A percentile compares a stretch with the other conserved stretches of the same genome.
Evolutionary conservation across 1,140 invertebrate species (phyloP).

Genomic region (Drosophila murphyi): DNA sequence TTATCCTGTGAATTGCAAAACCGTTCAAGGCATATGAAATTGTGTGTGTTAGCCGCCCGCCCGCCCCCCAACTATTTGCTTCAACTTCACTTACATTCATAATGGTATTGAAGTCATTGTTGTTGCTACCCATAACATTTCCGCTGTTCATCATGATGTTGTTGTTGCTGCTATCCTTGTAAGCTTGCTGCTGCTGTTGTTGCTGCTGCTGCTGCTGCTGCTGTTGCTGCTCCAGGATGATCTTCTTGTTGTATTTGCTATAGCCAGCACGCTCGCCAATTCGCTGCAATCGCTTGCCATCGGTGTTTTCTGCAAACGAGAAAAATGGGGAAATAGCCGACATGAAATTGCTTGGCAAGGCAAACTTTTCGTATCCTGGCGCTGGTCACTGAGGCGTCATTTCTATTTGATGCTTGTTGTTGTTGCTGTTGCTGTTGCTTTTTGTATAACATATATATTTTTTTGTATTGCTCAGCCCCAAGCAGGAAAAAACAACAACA

Average conservation of each 20-base stretch:
- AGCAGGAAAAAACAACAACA: conserved; percentile 8
- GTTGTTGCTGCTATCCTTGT: conserved; percentile 82
- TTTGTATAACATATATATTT: conserved; percentile 19
- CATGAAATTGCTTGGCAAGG: conserved; percentile 63
- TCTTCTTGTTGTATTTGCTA: conserved; percentile 89
- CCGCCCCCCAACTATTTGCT: background rate
- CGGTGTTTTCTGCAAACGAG: conserved; percentile 85
- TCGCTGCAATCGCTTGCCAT: conserved; percentile 87
- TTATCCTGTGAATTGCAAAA: conserved; percentile 63
- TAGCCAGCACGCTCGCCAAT: conserved; percentile 87
- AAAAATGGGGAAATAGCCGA: conserved; percentile 50
- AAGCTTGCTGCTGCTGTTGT: conserved; percentile 84
- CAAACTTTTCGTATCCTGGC: conserved; percentile 54
- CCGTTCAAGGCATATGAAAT: conserved; percentile 1
- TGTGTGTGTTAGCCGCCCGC: background rate
- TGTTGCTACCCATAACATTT: conserved; percentile 75
- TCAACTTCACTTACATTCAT: conserved; percentile 74
- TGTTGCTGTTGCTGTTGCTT: conserved; percentile 12
- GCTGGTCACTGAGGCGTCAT: conserved; percentile 40
- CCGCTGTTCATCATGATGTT: conserved; percentile 80
- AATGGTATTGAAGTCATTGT: conserved; percentile 84
- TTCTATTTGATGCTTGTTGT: conserved; percentile 55
- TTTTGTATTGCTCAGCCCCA: conserved; percentile 6
- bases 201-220: conserved; percentile 86
- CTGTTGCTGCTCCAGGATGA: conserved; percentile 85